phyloP scores from a whole-genome alignment of 2,888 invertebrate genomes.

The Eilema sororculum region DNA sequence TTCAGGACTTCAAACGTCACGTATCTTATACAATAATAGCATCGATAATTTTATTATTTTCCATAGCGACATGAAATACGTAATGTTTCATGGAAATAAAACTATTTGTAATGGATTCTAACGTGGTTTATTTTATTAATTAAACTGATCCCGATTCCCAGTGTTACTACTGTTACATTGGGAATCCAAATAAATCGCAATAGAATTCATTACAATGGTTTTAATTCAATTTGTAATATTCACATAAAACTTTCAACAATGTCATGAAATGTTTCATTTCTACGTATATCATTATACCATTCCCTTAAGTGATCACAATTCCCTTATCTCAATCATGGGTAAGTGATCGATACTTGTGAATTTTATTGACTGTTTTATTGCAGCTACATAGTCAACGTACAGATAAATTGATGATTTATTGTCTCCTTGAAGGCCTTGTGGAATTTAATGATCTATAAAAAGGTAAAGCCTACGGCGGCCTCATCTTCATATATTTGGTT shows the following conservation, averaged over 20 bases:
- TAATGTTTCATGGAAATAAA: not conserved
- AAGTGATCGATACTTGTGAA: slow-evolving; percentile 52
- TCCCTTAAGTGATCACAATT: slow-evolving; percentile 38
- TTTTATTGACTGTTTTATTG: slow-evolving; percentile 59
- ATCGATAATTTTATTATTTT: not conserved
- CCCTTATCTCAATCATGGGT: slow-evolving; percentile 34
- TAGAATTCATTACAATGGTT: no score
- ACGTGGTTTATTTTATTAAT: no score
- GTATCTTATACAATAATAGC: not conserved
- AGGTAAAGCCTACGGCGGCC: slow-evolving; percentile 44
- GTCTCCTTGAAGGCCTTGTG: slow-evolving; percentile 59
- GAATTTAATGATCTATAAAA: slow-evolving; percentile 67
- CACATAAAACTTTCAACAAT: not conserved
- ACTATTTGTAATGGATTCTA: no score
- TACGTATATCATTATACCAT: slow-evolving; percentile 10
- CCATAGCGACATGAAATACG: not conserved
- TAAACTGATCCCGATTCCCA: no score
- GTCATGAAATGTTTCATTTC: not conserved
- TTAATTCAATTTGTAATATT: no score
- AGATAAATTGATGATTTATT: slow-evolving; percentile 65
- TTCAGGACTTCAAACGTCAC: no score
- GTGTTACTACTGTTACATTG: no score
- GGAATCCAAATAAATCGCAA: no score
- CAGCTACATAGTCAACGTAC: slow-evolving; percentile 53
- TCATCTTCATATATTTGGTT: slow-evolving; percentile 35